Evolutionary conservation across 2,888 invertebrate genomes (phyloP), one percentile per base, ranked within the genome.

Genomic region (Perdita meconis): DNA sequence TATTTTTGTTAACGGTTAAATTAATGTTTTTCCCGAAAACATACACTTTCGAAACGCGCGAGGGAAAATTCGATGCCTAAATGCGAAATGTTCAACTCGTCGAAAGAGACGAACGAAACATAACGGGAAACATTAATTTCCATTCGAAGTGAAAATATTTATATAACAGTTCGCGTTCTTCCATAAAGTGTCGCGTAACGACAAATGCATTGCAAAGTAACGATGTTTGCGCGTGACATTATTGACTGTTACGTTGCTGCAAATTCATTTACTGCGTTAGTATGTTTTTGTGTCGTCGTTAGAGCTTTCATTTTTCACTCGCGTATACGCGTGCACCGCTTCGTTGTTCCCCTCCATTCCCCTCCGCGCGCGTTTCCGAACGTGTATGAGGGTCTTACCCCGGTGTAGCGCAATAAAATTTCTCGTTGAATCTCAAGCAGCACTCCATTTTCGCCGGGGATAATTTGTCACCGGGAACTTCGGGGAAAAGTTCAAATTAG

Each of bases 381-480:
- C 73, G 34, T 56, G 56, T 44, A 34, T 34, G 34, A 16, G 22
- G 30, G 34, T n/a, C 53, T 66, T 78, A 66, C 40, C 40, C n/a
- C 19, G 13, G 19, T 57, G 69, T 63, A 64, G 63, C 30, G 76
- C 73, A 78, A 83, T 83, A 81, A 81, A 83, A 83, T 78, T 73
- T 55, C 83, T 63, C 81, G 67, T 72, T 76, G 76, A 81, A 76
- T 78, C 76, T 76, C 68, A 61, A 81, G 78, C 66, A 72, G 66
- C 70, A 78, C 78, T 83, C 68, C 66, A 84, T 81, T 83, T 81
- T 81, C 81, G 53, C 47, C 50, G 24, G 34, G 78, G 68, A 83
- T 76, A 81, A 83, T 83, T 83, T 81, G 83, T 83, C 84, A 78
- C 66, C 63, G 50, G 63, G 47, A 83, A 84, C 78, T 83, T 83